Evolutionary conservation across 2,888 invertebrate genomes (phyloP).

Genomic region (Diaphora mendica): DNA sequence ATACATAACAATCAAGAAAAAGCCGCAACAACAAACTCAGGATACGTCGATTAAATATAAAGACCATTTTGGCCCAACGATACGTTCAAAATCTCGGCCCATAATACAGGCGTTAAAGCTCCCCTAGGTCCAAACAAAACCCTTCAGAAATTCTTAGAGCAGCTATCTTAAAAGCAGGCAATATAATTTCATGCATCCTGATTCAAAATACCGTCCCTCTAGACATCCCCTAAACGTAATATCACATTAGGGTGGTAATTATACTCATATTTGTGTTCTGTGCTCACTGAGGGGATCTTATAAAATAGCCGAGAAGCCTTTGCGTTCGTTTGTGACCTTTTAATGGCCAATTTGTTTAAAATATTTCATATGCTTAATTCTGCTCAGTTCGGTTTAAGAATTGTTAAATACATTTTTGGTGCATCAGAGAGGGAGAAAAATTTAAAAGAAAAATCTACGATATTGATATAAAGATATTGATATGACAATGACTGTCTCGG

Average conservation of each 20-base stretch:
- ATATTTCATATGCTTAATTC: conserved; percentile 30
- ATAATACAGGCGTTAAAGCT: conserved; percentile 16
- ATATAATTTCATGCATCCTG: conserved; percentile 57
- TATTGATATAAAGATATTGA: too few species aligned
- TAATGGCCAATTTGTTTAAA: conserved; percentile 46
- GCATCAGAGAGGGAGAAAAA: not conserved
- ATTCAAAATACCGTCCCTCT: conserved; percentile 43
- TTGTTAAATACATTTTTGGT: not conserved
- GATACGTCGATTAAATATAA: not conserved
- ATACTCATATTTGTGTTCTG: conserved; percentile 66
- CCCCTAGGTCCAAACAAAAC: conserved; percentile 33
- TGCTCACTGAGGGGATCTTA: conserved; percentile 57
- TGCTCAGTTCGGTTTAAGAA: not conserved
- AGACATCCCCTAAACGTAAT: conserved; percentile 58
- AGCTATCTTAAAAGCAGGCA: conserved; percentile 45
- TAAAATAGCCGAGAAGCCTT: conserved; percentile 48
- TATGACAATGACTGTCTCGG: too few species aligned
- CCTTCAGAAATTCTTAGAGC: conserved; percentile 37
- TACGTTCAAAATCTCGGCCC: conserved; percentile 7
- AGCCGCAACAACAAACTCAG: not conserved
- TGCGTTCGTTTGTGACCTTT: conserved; percentile 36
- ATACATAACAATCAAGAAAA: conserved; percentile 1
- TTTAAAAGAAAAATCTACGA: not conserved
- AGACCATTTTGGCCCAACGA: not conserved
- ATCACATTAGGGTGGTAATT: conserved; percentile 73